Evolutionary conservation across 2,113 vertebrate species (phyloP).

Genomic region (Psophia crepitans): DNA sequence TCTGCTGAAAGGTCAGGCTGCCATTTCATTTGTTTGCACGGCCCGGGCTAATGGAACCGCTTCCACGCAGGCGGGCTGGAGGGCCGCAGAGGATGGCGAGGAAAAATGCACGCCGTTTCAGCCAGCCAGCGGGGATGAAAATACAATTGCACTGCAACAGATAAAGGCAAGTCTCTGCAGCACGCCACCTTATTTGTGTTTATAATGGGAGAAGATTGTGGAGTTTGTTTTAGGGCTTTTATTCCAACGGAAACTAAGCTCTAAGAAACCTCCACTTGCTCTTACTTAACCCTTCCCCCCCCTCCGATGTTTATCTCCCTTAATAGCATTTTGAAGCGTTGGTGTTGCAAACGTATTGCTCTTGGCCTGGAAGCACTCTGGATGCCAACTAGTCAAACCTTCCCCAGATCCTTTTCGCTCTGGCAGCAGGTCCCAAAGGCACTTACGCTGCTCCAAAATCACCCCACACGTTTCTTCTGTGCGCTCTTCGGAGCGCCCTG

Average conservation of each 20-base stretch:
- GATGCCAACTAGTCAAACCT: background rate
- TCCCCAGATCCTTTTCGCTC: background rate
- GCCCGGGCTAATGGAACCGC: background rate
- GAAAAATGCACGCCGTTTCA: background rate
- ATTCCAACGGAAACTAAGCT: slow-evolving; percentile 1
- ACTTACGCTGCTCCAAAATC: background rate
- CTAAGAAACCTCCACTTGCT: background rate
- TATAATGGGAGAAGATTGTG: background rate
- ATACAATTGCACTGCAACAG: background rate
- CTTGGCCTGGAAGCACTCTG: background rate
- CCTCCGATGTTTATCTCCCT: slow-evolving; percentile 1
- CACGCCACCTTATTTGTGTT: background rate
- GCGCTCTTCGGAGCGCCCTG: background rate
- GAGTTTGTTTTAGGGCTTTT: slow-evolving; percentile 28
- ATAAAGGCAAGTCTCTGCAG: slow-evolving; percentile 13
- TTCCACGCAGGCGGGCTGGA: background rate
- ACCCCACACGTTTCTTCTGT: background rate
- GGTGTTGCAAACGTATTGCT: background rate
- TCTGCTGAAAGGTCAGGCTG: slow-evolving; percentile 28
- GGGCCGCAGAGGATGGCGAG: background rate
- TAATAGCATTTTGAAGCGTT: background rate
- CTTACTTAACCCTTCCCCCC: background rate
- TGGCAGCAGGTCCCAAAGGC: background rate
- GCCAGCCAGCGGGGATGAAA: background rate
- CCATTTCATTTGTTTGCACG: background rate